These are phyloP conservation scores for Pammene aurita DNA, from an alignment of 2,888 invertebrate species.

Conservation along the genomic window DNA sequence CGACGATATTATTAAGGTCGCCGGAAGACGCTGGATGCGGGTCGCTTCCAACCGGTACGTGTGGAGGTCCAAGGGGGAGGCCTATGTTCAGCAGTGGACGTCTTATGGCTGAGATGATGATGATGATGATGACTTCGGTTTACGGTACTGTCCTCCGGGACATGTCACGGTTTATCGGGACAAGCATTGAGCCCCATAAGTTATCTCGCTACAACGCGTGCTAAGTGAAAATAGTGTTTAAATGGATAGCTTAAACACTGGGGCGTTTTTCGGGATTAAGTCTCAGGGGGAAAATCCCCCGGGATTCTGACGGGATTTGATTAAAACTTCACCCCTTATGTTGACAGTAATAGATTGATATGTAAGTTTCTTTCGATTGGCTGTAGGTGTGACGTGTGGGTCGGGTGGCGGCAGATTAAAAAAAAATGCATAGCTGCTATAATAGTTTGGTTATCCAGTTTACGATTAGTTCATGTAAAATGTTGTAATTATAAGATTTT, in stretches of 20 bases:
- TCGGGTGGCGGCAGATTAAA: conserved; percentile 1
- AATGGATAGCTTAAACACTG: conserved; percentile 75
- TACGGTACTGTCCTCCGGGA: background rate
- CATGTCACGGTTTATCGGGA: conserved; percentile 14
- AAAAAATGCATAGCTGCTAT: no score
- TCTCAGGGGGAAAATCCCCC: conserved; percentile 72
- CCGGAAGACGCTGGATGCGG: no score
- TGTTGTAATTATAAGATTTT: no score
- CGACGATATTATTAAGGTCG: no score
- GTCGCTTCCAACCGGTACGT: no score
- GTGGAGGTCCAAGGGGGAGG: no score
- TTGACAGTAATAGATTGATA: conserved; percentile 81
- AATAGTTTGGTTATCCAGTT: no score
- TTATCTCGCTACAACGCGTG: conserved; percentile 49
- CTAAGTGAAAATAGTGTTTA: conserved; percentile 75
- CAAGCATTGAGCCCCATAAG: conserved; percentile 14
- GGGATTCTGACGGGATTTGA: conserved; percentile 74
- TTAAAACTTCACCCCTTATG: conserved; percentile 77
- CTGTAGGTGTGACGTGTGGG: conserved; percentile 45
- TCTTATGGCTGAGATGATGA: no score
- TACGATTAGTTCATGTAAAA: no score
- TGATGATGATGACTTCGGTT: no score
- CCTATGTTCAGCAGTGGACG: no score
- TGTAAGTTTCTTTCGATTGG: conserved; percentile 55
- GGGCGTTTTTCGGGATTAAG: conserved; percentile 74